Evolutionary conservation across 2,888 invertebrate species (phyloP), one percentile per base, ranked within the genome.

Genomic region (Aporophyla nigra): DNA sequence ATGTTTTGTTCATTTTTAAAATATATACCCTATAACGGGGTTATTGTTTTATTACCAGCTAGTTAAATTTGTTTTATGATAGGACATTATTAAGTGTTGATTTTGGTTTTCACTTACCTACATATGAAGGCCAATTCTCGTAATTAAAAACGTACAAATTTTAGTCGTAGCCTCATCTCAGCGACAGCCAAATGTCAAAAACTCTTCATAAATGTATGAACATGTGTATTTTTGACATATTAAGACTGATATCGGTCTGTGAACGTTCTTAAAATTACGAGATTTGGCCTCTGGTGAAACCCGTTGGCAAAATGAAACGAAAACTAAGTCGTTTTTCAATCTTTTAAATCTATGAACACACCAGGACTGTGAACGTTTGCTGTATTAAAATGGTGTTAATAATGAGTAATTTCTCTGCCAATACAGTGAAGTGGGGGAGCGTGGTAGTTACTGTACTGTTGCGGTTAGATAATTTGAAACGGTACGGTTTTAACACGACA

Each of bases 381-480:
- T 75, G 62, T 46, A 69, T 79, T 85, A 71, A 76, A 82, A 79
- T 71, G 33, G 33, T 46, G 80, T 76, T 84, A 82, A 84, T 84
- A 79, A 79, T 40, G 80, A 80, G 81, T 82, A 82, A 85, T 21
- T 78, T 74, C 68, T 75, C 62, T 71, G 68, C 61, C 84, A 89
- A 88, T 90, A 87, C 77, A 74, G n/a, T 86, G 76, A 75, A 89
- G 88, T 89, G 86, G 77, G 72, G 72, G 73, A 83, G 81, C 82
- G 86, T 82, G 78, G 85, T 77, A 80, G 85, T 83, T 78, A 86
- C 87, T 85, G 58, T 61, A 74, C 14, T 68, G 75, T 80, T 83
- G 83, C 51, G 82, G 87, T 87, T 78, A 86, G 74, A 81, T 87
- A 82, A 85, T 87, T 82, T 82, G 65, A 87, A 87, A 71, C 70